These are phyloP conservation scores for Eurystomus gularis DNA, from an alignment of 2,113 vertebrate species.

Conservation along the genomic window DNA sequence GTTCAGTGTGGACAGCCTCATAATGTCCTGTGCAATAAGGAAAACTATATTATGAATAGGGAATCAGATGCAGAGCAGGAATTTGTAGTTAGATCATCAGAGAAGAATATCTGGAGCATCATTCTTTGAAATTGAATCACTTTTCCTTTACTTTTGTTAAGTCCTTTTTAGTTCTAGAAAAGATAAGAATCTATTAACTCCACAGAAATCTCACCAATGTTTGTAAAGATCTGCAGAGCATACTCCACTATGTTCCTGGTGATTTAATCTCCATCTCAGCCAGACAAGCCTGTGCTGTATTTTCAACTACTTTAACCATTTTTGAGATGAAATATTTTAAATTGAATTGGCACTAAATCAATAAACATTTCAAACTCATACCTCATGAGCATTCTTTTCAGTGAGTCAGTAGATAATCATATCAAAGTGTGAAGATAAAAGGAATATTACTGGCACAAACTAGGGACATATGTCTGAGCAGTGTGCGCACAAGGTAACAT, in stretches of 20 bases:
- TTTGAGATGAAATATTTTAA: background rate
- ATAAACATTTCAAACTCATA: background rate
- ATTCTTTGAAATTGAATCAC: background rate
- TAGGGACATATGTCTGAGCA: background rate
- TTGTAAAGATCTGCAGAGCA: background rate
- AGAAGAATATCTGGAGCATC: background rate
- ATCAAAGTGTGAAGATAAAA: background rate
- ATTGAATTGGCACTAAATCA: background rate
- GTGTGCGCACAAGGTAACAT: background rate
- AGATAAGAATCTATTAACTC: background rate
- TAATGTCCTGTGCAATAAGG: background rate
- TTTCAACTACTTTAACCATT: background rate
- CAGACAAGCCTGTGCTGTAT: background rate
- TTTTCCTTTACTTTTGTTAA: background rate
- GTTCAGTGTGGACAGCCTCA: background rate
- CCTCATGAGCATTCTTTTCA: background rate
- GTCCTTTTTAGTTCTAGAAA: background rate
- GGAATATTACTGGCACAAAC: background rate
- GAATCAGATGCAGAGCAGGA: background rate
- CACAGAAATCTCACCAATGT: background rate
- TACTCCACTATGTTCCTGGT: background rate
- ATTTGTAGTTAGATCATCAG: background rate
- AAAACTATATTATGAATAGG: background rate
- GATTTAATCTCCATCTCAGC: background rate
- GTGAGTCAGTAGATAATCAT: background rate